Evolutionary conservation across 1,140 invertebrate genomes (phyloP), one percentile per base, ranked within the genome.

Genomic region (Drosophila arizonae): DNA sequence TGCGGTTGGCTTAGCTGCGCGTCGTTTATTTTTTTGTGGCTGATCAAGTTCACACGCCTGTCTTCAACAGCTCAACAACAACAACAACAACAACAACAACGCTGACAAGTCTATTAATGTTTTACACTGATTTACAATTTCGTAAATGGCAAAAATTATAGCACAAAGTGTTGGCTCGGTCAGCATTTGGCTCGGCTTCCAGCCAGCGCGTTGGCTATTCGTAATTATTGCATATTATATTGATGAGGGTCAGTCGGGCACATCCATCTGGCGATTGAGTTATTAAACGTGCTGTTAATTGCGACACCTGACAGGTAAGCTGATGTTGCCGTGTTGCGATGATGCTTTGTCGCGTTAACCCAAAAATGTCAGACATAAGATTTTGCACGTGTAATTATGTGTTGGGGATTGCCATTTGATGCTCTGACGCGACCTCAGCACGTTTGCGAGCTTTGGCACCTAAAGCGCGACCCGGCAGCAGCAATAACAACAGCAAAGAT

Each of bases 201-300:
- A 24, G 21, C 21, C 21, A 61, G 64, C 77, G 55, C 75, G 28
- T 30, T 64, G 55, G 39, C 21, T 57, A 39, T 9, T 61, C 56
- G 50, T 30, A 45, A 52, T 68, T 36, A 51, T 63, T 52, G 65
- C 54, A 65, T 45, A 60, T 51, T 51, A 50, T 45, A 65, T 81
- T 79, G 72, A 81, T 69, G 76, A 82, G 79, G 79, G 76, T 81
- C 78, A 67, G 55, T 66, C 52, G 52, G 48, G 26, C 51, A 39
- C 17, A 43, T 26, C 21, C 56, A 45, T 41, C 15, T 75, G 72
- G 15, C 67, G 77, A 88, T 88, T 80, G 85, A 88, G 84, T 84
- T 88, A 84, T 88, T 88, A 88, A 88, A 79, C 79, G 76, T 65
- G 66, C 61, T 60, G 72, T 68, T 82, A 87, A 79, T 82, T 87